A percentile compares a stretch with the other conserved stretches of the same genome.
Evolutionary conservation across 2,797 vertebrate species (phyloP).

Genomic region (Pantherophis alleghaniensis): DNA sequence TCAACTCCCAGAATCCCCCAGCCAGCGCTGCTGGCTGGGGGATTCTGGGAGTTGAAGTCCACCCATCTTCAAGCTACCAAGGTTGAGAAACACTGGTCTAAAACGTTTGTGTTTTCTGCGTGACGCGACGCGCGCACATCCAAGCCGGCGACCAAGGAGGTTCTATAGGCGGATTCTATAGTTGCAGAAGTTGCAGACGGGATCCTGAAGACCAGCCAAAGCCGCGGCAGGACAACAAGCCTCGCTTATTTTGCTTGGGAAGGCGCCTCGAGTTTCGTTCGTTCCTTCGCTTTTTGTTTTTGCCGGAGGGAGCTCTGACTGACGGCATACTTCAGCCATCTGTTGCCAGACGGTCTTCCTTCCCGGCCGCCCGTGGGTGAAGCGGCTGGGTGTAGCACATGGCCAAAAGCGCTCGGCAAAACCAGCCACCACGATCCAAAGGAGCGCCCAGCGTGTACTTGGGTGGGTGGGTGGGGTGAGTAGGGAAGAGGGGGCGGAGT

Average conservation of each 20-base stretch:
- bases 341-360: neutral
- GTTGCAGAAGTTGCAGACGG: neutral
- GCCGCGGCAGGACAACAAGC: neutral
- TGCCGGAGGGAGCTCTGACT: neutral
- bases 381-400: neutral
- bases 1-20: no score
- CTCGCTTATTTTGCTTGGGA: neutral
- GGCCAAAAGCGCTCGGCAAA: neutral
- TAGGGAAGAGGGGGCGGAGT: neutral
- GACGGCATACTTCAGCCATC: neutral
- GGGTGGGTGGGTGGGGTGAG: accelerated
- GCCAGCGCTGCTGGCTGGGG: no score
- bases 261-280: neutral
- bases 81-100: no score
- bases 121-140: neutral
- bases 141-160: neutral
- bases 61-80: no score
- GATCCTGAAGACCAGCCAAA: neutral
- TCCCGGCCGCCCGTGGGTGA: neutral
- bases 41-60: no score
- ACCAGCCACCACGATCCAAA: neutral
- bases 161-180: no score
- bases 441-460: neutral
- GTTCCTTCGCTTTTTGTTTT: neutral
- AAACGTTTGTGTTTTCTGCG: neutral